phyloP scores from a whole-genome alignment of 2,888 invertebrate genomes.

The Leptinotarsa haldemani region DNA sequence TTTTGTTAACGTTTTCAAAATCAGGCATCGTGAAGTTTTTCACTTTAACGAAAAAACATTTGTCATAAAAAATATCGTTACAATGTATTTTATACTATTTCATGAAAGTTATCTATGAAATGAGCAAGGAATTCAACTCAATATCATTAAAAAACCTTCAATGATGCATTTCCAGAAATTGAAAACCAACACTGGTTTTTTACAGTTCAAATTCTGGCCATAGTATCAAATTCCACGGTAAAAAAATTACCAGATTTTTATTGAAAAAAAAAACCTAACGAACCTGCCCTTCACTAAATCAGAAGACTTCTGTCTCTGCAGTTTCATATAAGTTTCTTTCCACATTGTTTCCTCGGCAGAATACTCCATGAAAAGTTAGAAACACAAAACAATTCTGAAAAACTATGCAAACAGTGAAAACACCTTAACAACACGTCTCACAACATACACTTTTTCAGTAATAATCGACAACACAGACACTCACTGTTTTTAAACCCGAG shows the following conservation, averaged over 20 bases:
- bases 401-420: background rate
- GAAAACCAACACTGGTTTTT: too few species aligned
- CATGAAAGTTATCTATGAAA: too few species aligned
- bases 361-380: background rate
- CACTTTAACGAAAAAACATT: too few species aligned
- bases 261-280: conserved; percentile 1
- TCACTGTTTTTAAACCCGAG: conserved; percentile 1
- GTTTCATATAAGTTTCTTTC: conserved; percentile 26
- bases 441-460: background rate
- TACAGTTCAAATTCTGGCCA: too few species aligned
- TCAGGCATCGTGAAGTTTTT: too few species aligned
- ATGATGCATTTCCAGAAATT: too few species aligned
- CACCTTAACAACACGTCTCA: background rate
- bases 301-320: conserved; percentile 33
- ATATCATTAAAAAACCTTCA: too few species aligned
- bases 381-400: background rate
- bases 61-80: too few species aligned
- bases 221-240: too few species aligned
- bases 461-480: background rate
- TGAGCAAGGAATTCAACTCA: too few species aligned
- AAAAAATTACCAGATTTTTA: background rate
- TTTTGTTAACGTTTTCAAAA: too few species aligned
- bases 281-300: conserved; percentile 36
- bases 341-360: conserved; percentile 26
- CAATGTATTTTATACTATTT: too few species aligned